A percentile compares a stretch with the other conserved stretches of the same genome.
These are phyloP conservation scores for Cranoglanis bouderius DNA, from an alignment of 2,113 vertebrate genomes.

Conservation along the genomic window DNA sequence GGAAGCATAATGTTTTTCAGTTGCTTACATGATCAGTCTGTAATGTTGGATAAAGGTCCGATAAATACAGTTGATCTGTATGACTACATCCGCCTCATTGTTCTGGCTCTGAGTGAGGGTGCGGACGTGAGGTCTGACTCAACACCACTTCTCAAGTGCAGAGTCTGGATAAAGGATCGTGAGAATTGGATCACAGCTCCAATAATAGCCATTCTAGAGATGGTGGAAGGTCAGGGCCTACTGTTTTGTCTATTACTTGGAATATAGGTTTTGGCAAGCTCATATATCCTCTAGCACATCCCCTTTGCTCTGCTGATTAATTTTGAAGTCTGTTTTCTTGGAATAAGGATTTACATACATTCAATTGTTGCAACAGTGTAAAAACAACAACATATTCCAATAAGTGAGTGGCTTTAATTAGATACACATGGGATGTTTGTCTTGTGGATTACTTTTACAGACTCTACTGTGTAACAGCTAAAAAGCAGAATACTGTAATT, in stretches of 20 bases:
- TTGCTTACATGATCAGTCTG: constrained; percentile 29
- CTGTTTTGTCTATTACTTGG: constrained; percentile 43
- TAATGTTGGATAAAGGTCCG: constrained; percentile 55
- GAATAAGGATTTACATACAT: constrained; percentile 48
- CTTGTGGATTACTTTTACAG: constrained; percentile 14
- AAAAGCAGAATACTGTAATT: not conserved
- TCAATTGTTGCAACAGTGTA: constrained; percentile 53
- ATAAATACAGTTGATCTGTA: constrained; percentile 32
- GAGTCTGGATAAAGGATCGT: constrained; percentile 63
- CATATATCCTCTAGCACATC: constrained; percentile 43
- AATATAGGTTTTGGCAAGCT: constrained; percentile 52
- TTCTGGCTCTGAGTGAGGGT: constrained; percentile 64
- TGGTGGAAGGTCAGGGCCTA: constrained; percentile 48
- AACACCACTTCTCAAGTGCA: constrained; percentile 55
- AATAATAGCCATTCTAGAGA: constrained; percentile 21
- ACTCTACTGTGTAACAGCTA: constrained; percentile 24
- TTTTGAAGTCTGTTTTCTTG: constrained; percentile 60
- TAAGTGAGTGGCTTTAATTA: constrained; percentile 45
- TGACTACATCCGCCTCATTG: constrained; percentile 70
- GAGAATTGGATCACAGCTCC: constrained; percentile 25
- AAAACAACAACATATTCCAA: constrained; percentile 52
- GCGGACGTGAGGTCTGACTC: constrained; percentile 45
- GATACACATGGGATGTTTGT: constrained; percentile 49
- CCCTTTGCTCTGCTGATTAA: constrained; percentile 52
- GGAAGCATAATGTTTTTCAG: constrained; percentile 48